These are phyloP conservation scores for Lithophane socia DNA, from an alignment of 2,888 invertebrate species.

Conservation along the genomic window DNA sequence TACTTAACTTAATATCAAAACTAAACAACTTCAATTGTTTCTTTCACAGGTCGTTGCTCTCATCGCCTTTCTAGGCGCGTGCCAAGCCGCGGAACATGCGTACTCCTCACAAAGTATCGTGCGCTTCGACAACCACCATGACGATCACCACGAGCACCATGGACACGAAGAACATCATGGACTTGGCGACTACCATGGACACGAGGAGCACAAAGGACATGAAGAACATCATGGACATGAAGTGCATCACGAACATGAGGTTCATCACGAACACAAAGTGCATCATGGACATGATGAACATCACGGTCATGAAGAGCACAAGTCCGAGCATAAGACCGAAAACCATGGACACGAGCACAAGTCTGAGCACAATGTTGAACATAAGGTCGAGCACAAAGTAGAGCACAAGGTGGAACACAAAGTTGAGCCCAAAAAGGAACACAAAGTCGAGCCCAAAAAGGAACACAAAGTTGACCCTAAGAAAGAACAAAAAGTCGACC, in stretches of 20 bases:
- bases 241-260: conserved; percentile 40
- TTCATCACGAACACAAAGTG: conserved; percentile 42
- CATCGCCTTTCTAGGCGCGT: conserved; percentile 66
- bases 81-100: conserved; percentile 70
- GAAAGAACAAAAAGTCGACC: conserved; percentile 20
- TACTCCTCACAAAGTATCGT: conserved; percentile 72
- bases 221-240: conserved; percentile 34
- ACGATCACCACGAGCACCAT: conserved; percentile 47
- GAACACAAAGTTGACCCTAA: conserved; percentile 28
- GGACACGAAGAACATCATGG: conserved; percentile 38
- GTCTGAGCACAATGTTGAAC: conserved; percentile 12
- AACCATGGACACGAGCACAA: conserved; percentile 36
- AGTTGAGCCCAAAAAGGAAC: conserved; percentile 25
- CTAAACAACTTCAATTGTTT: conserved; percentile 19
- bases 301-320: conserved; percentile 52
- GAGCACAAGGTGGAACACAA: conserved; percentile 28
- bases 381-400: conserved; percentile 21
- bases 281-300: conserved; percentile 38
- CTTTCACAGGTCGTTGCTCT: conserved; percentile 67
- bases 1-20: not conserved
- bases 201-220: conserved; percentile 38
- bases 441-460: conserved; percentile 19
- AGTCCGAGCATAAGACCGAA: conserved; percentile 28
- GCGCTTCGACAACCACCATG: conserved; percentile 54
- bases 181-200: conserved; percentile 30